Evolutionary conservation across 2,888 invertebrate genomes (phyloP), one percentile per base, ranked within the genome.

Genomic region (Parnassius apollo): DNA sequence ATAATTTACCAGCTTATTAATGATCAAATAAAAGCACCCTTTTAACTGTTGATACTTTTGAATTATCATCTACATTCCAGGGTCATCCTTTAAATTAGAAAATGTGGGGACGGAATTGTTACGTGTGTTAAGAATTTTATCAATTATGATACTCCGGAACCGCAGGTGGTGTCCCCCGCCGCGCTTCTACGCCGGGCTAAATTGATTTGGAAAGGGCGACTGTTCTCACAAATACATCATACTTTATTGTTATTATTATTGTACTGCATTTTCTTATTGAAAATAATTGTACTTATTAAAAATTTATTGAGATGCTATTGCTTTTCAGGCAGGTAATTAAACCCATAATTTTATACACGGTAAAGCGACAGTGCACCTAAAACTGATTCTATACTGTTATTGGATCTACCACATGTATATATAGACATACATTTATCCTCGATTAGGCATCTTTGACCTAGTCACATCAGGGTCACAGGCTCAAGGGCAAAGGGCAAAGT

Each of bases 51-150:
- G 73, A 60, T 60, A 44, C 42, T 42, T 51, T 51, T 25, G 25
- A 52, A 59, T 11, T 46, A 57, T 42, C 46, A 48, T 51, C 42
- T 45, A 35, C 64, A 64, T 64, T 60, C 64, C 53, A 48, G 70
- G 65, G 69, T 66, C 74, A 72, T 76, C 75, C 77, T 74, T 72
- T 75, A 82, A 77, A 81, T 76, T 78, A 75, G 78, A 74, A 84
- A 84, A 86, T 82, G 81, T 75, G 72, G 75, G 76, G 75, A 79
- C 81, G 81, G 81, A 77, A 77, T 78, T 76, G 77, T 76, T 78
- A 77, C 78, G 83, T 83, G 80, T 80, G 81, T 81, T 76, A 81
- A 85, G 87, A 83, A 86, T 86, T 84, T 87, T 85, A 88, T 88
- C 86, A 87, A 87, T 87, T 82, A 83, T 81, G 77, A 80, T 80